Percentiles rank a stretch among this genome's conserved stretches.
These are phyloP conservation scores for Gallinago paraguaiae DNA, from an alignment of 2,113 vertebrate species.

Conservation along the genomic window DNA sequence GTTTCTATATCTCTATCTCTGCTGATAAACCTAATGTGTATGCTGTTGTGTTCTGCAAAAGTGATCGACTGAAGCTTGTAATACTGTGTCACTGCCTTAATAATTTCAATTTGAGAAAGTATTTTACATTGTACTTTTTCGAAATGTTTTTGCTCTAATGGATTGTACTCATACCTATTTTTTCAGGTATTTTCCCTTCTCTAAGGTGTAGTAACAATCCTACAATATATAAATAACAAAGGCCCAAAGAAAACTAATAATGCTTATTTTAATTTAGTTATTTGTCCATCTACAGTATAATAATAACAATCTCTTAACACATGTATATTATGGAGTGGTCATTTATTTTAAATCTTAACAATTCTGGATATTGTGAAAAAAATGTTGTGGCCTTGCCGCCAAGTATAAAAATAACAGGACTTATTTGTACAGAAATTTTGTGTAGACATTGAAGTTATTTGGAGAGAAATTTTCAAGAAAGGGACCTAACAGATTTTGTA, in stretches of 20 bases:
- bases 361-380: background rate
- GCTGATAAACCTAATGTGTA: background rate
- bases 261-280: background rate
- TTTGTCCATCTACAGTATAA: background rate
- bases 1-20: background rate
- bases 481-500: background rate
- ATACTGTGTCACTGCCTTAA: background rate
- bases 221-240: background rate
- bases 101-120: background rate
- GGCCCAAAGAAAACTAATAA: background rate
- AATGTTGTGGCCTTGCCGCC: background rate
- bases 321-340: background rate
- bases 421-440: background rate
- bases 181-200: background rate
- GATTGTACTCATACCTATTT: background rate
- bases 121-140: background rate
- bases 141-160: background rate
- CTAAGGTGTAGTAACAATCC: background rate
- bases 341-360: background rate
- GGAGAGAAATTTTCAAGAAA: background rate
- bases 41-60: background rate
- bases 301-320: background rate
- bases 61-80: background rate
- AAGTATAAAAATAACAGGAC: background rate
- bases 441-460: background rate